Conservation (phyloP, 2,888 invertebrate genomes). For the Zaprionus obscuricornis region DNA sequence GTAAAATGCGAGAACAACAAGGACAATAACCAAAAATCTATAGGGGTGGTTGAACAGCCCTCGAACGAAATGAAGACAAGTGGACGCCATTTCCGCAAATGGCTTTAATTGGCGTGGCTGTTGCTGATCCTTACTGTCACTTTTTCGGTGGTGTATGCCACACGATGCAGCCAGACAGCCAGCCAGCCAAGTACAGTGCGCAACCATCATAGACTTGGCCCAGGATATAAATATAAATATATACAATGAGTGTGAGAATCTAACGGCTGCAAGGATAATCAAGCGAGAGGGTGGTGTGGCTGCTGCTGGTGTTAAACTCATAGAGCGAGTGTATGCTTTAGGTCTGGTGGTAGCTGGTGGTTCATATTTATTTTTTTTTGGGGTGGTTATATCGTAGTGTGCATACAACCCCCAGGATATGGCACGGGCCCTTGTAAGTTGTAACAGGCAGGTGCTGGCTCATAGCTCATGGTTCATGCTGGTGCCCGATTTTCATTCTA, state of each 20-base stretch:
- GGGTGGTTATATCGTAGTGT: conserved; percentile 52
- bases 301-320: conserved; percentile 19
- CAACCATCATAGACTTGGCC: conserved; percentile 54
- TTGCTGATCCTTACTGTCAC: conserved; percentile 31
- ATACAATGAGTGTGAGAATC: conserved; percentile 62
- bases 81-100: conserved; percentile 72
- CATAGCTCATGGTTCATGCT: conserved; percentile 54
- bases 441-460: conserved; percentile 72
- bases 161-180: conserved; percentile 31
- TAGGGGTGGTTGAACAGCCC: conserved; percentile 52
- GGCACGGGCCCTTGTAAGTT: conserved; percentile 73
- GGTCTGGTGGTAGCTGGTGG: conserved; percentile 28
- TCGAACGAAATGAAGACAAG: conserved; percentile 69
- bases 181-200: conserved; percentile 65
- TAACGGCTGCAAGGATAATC: conserved; percentile 57
- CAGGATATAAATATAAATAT: conserved; percentile 62
- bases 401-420: conserved; percentile 67
- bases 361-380: conserved; percentile 44
- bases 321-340: neutral
- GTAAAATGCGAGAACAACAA: conserved; percentile 25
- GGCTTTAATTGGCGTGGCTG: conserved; percentile 59
- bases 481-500: conserved; percentile 67
- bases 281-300: conserved; percentile 59
- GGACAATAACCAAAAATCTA: too few species aligned
- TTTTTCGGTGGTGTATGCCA: conserved; percentile 22